Percentiles rank a stretch among this genome's conserved stretches.
Conservation (phyloP, 2,888 invertebrate species). For the Polymixis lichenea region DNA sequence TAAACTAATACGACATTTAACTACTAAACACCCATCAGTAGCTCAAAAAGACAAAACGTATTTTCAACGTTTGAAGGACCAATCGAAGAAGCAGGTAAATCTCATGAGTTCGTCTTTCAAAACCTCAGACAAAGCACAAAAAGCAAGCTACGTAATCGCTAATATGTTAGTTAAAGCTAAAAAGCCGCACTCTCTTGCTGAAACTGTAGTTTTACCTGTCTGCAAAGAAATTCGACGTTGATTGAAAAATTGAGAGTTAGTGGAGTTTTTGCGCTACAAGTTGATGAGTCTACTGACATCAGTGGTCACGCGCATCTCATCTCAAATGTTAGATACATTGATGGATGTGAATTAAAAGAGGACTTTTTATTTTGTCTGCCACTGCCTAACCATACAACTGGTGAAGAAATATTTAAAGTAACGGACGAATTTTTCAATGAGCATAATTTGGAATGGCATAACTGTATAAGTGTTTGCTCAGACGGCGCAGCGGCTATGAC, state of each 20-base stretch:
- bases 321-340: constrained; percentile 46
- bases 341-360: constrained; percentile 48
- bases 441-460: constrained; percentile 47
- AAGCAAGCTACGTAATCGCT: constrained; percentile 45
- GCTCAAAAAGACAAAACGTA: constrained; percentile 48
- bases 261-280: constrained; percentile 31
- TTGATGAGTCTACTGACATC: constrained; percentile 17
- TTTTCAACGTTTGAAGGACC: constrained; percentile 45
- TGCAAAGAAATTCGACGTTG: constrained; percentile 38
- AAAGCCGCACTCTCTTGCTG: constrained; percentile 27
- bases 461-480: constrained; percentile 14
- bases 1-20: constrained; percentile 6
- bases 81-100: constrained; percentile 55
- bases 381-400: constrained; percentile 45
- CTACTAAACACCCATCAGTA: constrained; percentile 37
- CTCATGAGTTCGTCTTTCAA: constrained; percentile 46
- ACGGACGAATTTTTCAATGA: constrained; percentile 28
- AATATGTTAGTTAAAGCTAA: constrained; percentile 40
- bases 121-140: constrained; percentile 47
- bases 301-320: constrained; percentile 45
- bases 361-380: constrained; percentile 50
- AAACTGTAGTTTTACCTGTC: constrained; percentile 33
- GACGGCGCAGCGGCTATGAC: too few species aligned
- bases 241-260: constrained; percentile 46
- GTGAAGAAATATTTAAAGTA: constrained; percentile 44